These are phyloP conservation scores for Microctenopoma steveboyesi DNA, from an alignment of 2,797 vertebrate species.

Conservation along the genomic window DNA sequence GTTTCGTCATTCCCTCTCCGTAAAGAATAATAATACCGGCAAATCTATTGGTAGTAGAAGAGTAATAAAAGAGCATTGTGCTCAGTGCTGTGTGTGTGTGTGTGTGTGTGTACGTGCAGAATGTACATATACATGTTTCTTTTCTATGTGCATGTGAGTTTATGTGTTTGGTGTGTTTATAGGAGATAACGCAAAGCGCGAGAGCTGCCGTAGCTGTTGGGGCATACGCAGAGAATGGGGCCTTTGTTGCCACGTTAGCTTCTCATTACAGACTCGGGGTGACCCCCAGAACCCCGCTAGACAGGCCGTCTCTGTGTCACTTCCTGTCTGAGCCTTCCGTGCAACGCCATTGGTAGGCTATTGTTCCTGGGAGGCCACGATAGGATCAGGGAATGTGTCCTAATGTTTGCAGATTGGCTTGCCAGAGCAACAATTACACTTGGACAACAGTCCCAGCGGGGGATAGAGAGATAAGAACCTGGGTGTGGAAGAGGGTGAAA, in stretches of 20 bases:
- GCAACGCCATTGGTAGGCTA: conserved; percentile 74
- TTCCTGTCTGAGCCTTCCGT: conserved; percentile 73
- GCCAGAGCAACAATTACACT: conserved; percentile 78
- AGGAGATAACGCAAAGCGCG: conserved; percentile 69
- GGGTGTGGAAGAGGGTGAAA: conserved; percentile 71
- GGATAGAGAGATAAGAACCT: conserved; percentile 71
- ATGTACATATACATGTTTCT: conserved; percentile 51
- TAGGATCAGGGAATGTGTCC: conserved; percentile 78
- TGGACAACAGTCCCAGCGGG: conserved; percentile 70
- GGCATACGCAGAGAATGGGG: conserved; percentile 59
- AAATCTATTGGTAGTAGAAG: conserved; percentile 53
- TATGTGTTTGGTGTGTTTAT: conserved; percentile 72
- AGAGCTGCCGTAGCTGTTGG: conserved; percentile 29
- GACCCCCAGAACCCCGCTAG: conserved; percentile 68
- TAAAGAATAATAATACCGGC: conserved; percentile 72
- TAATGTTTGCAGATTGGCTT: conserved; percentile 82
- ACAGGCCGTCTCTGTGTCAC: conserved; percentile 79
- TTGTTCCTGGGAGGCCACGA: conserved; percentile 78
- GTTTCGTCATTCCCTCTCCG: conserved; percentile 49
- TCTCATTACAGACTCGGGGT: conserved; percentile 77
- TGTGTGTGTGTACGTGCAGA: conserved; percentile 4
- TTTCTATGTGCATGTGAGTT: conserved; percentile 59
- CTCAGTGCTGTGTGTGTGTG: conserved; percentile 14
- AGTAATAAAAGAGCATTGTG: conserved; percentile 61
- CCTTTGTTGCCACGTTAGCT: conserved; percentile 71